phyloP scores from a whole-genome alignment of 2,888 invertebrate species.

The Dioctria rufipes region DNA sequence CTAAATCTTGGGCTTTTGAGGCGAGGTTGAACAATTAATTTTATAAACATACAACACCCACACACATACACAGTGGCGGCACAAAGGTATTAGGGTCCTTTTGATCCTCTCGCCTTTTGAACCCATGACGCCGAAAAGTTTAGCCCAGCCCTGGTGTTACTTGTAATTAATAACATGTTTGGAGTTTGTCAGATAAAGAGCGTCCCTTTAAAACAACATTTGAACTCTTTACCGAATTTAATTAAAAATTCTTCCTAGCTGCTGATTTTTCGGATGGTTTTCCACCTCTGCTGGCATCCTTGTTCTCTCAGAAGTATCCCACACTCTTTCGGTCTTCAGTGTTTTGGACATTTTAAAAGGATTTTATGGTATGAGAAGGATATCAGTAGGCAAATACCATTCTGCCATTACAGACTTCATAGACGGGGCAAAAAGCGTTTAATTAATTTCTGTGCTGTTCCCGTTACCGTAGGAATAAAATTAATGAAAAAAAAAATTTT shows the following conservation, averaged over 20 bases:
- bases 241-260: conserved; percentile 60
- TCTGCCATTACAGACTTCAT: conserved; percentile 40
- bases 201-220: conserved; percentile 57
- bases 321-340: conserved; percentile 48
- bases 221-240: conserved; percentile 59
- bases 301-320: conserved; percentile 38
- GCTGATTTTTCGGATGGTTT: conserved; percentile 52
- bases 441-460: conserved; percentile 49
- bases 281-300: conserved; percentile 40
- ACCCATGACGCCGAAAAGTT: conserved; percentile 43
- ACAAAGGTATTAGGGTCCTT: conserved; percentile 47
- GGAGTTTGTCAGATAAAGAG: conserved; percentile 59
- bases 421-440: conserved; percentile 36
- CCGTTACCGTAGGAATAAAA: conserved; percentile 51
- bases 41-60: conserved; percentile 22
- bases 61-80: not conserved
- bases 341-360: conserved; percentile 58
- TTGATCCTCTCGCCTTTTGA: conserved; percentile 53
- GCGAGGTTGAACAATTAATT: conserved; percentile 50
- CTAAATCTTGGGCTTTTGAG: not conserved
- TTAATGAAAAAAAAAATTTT: conserved; percentile 53
- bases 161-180: conserved; percentile 57
- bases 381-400: conserved; percentile 53
- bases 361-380: conserved; percentile 40
- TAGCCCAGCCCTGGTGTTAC: conserved; percentile 52